phyloP scores from a whole-genome alignment of 2,888 invertebrate genomes.

The Smittia sp. region DNA sequence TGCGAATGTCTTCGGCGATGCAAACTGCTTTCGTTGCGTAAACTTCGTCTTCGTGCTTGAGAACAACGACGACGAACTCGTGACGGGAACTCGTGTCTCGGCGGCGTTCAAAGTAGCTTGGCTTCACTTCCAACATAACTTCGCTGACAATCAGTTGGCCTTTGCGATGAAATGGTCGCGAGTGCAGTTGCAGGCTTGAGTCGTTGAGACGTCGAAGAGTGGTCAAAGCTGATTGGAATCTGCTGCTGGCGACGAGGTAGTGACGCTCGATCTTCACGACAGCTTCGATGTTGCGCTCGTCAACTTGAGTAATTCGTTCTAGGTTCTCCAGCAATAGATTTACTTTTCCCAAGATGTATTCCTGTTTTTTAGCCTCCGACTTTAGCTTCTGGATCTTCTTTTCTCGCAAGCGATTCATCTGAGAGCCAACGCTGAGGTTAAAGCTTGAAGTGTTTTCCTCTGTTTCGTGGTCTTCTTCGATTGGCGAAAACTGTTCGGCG shows the following conservation, averaged over 20 bases:
- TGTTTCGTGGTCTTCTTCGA: neutral
- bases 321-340: neutral
- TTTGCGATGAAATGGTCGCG: neutral
- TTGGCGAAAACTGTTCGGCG: neutral
- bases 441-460: neutral
- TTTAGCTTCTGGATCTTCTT: conserved; percentile 2
- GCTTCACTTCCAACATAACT: conserved; percentile 31
- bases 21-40: conserved; percentile 19
- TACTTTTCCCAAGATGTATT: conserved; percentile 7
- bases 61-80: conserved; percentile 2
- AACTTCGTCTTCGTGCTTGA: conserved; percentile 22
- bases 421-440: neutral
- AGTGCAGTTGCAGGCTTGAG: neutral
- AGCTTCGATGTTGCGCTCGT: neutral
- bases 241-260: conserved; percentile 30
- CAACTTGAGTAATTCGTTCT: neutral
- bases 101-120: conserved; percentile 14
- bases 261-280: conserved; percentile 33
- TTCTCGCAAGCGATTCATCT: neutral
- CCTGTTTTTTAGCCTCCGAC: neutral
- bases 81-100: neutral
- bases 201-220: neutral
- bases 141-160: neutral
- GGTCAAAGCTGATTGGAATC: conserved; percentile 11
- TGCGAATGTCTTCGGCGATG: conserved; percentile 15